A percentile compares a stretch with the other conserved stretches of the same genome.
These are phyloP conservation scores for Anguilla pacifica DNA, from an alignment of 2,797 vertebrate species.

Conservation along the genomic window DNA sequence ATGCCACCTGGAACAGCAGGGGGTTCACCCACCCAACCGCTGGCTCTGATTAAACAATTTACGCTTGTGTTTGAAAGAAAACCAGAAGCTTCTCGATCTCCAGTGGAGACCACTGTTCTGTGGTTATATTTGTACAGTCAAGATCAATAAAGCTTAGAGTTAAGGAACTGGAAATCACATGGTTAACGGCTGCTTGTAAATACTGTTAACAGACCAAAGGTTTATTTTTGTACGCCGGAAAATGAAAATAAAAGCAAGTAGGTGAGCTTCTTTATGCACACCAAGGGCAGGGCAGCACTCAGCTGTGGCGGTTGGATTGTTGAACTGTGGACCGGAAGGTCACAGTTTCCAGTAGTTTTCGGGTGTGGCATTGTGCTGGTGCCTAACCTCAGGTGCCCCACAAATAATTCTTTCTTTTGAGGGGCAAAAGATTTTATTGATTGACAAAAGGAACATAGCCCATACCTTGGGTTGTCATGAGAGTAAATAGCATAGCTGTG, in stretches of 20 bases:
- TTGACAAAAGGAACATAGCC: not conserved
- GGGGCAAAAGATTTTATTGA: not conserved
- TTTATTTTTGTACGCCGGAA: not conserved
- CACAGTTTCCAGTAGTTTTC: not conserved
- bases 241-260: not conserved
- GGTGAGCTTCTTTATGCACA: not conserved
- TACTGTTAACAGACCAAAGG: not conserved
- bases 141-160: not conserved
- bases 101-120: not conserved
- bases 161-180: not conserved
- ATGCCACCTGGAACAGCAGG: not conserved
- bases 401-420: not conserved
- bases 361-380: not conserved
- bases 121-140: not conserved
- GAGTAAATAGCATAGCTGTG: not conserved
- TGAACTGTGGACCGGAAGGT: conserved; percentile 5
- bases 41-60: not conserved
- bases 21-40: not conserved
- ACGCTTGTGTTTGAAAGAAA: not conserved
- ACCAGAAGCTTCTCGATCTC: not conserved
- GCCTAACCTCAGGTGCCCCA: not conserved
- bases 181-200: not conserved
- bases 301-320: not conserved
- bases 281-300: not conserved
- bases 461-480: not conserved